Evolutionary conservation across 2,113 vertebrate species (phyloP).

Genomic region (Mus spicilegus): DNA sequence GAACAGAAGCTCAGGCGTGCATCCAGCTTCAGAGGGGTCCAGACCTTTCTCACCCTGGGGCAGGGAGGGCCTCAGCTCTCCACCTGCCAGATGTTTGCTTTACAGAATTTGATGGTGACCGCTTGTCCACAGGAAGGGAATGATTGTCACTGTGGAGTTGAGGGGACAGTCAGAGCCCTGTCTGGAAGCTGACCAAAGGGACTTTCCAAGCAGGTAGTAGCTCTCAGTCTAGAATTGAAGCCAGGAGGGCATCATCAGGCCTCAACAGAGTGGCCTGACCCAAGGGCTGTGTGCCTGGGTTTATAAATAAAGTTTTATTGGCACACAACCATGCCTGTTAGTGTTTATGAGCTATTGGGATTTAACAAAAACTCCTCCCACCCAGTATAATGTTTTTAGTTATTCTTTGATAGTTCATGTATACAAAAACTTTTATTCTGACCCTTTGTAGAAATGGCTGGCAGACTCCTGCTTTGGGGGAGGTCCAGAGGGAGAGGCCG

Average conservation of each 20-base stretch:
- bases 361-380: not conserved
- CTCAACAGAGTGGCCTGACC: not conserved
- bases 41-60: not conserved
- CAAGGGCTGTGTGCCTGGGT: not conserved
- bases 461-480: not conserved
- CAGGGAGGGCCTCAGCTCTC: not conserved
- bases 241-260: not conserved
- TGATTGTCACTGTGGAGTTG: not conserved
- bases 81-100: not conserved
- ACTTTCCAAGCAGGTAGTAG: not conserved
- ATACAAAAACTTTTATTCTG: not conserved
- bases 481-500: not conserved
- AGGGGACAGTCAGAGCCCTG: not conserved
- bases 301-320: not conserved
- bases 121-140: fast-evolving
- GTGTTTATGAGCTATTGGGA: not conserved
- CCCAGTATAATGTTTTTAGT: not conserved
- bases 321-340: too few relatives aligned
- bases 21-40: not conserved
- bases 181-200: not conserved
- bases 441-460: not conserved
- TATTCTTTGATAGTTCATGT: not conserved
- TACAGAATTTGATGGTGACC: too few relatives aligned
- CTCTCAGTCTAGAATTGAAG: not conserved
- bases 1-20: not conserved